Percentiles rank a stretch among this genome's conserved stretches.
Conservation (phyloP, 1,140 invertebrate species). For the Manduca sexta region DNA sequence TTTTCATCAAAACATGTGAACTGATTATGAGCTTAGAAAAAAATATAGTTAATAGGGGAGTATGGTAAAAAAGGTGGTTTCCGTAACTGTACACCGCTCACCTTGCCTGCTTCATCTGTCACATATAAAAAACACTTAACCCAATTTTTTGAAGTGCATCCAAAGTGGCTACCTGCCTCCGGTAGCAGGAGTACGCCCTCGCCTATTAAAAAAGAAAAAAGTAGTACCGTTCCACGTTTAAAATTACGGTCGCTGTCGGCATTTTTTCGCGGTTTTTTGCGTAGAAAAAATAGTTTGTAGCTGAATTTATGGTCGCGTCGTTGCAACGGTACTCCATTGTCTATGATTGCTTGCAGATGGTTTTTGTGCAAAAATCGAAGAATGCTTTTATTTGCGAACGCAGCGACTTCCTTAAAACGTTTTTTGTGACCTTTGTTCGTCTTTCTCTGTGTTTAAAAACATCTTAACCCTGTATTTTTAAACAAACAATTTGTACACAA, state of each 20-base stretch:
- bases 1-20: slow-evolving; percentile 48
- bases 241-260: slow-evolving; percentile 29
- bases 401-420: slow-evolving; percentile 15
- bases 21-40: slow-evolving; percentile 40
- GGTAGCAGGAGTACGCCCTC: slow-evolving; percentile 49
- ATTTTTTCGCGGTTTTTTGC: slow-evolving; percentile 49
- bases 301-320: slow-evolving; percentile 43
- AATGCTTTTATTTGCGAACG: slow-evolving; percentile 2
- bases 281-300: slow-evolving; percentile 29
- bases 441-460: slow-evolving; percentile 20
- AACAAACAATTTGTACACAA: slow-evolving; percentile 21
- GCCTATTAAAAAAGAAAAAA: neutral
- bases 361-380: slow-evolving; percentile 22
- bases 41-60: slow-evolving; percentile 54
- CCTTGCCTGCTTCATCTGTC: slow-evolving; percentile 54
- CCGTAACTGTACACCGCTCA: slow-evolving; percentile 65
- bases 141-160: slow-evolving; percentile 53
- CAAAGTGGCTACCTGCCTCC: slow-evolving; percentile 59
- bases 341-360: slow-evolving; percentile 37
- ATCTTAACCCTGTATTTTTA: slow-evolving; percentile 29
- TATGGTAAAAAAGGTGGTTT: slow-evolving; percentile 55
- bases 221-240: slow-evolving; percentile 7
- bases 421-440: slow-evolving; percentile 21
- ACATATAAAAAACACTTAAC: slow-evolving; percentile 52
- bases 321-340: slow-evolving; percentile 55